These are phyloP conservation scores for Drosophila ercepeae DNA, from an alignment of 1,140 invertebrate genomes.

Conservation along the genomic window DNA sequence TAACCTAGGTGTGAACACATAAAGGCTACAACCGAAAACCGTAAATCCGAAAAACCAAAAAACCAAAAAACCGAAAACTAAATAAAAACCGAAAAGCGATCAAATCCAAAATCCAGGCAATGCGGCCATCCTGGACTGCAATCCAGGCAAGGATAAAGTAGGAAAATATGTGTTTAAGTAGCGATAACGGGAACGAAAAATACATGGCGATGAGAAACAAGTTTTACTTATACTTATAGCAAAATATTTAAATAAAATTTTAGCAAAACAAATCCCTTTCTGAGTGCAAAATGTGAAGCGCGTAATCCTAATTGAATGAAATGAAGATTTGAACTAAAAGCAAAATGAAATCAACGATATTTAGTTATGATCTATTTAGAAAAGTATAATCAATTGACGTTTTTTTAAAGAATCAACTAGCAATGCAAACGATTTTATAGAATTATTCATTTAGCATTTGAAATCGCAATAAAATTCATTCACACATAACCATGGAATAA, in stretches of 20 bases:
- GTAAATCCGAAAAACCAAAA: conserved; percentile 29
- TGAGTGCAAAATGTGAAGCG: conserved; percentile 18
- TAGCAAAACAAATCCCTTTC: conserved; percentile 67
- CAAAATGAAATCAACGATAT: conserved; percentile 51
- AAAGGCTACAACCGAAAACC: conserved; percentile 34
- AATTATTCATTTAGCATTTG: conserved; percentile 58
- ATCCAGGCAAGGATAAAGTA: conserved; percentile 14
- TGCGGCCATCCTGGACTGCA: conserved; percentile 19
- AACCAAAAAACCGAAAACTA: conserved; percentile 22
- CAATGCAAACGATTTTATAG: conserved; percentile 62
- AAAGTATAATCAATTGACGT: conserved; percentile 73
- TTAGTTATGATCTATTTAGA: conserved; percentile 79
- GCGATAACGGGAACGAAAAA: conserved; percentile 42
- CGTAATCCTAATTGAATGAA: conserved; percentile 22
- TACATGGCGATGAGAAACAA: conserved; percentile 33
- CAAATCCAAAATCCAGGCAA: conserved; percentile 24
- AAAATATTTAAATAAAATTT: conserved; percentile 80
- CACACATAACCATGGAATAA: conserved; percentile 46
- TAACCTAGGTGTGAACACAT: conserved; percentile 63
- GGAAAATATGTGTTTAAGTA: conserved; percentile 50
- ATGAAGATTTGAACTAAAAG: conserved; percentile 10
- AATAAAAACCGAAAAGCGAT: conserved; percentile 35
- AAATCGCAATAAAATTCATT: conserved; percentile 28
- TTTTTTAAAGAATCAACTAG: conserved; percentile 65
- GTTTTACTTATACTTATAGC: conserved; percentile 81